Evolutionary conservation across 2,888 invertebrate species (phyloP), one percentile per base, ranked within the genome.

Genomic region (Tiliacea citrago): DNA sequence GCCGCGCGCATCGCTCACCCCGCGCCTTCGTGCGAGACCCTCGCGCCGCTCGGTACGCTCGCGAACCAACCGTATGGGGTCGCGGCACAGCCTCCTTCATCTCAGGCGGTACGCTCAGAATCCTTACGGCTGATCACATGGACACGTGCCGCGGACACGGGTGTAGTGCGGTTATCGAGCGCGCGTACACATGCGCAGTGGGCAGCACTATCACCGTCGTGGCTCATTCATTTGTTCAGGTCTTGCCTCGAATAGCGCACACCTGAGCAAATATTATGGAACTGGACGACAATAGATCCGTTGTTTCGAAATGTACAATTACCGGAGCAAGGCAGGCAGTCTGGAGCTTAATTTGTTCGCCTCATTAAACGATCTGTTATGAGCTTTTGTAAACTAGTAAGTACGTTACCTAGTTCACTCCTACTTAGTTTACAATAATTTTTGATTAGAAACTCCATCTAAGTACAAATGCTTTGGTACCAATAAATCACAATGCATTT

Each of bases 261-360:
- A 96, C 96, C 96, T 96, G 95, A 94, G 92, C 95, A 95, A 96
- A 96, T 95, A 96, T 94, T 95, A 93, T 95, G 92, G 91, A 88
- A 90, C 81, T 84, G 77, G 81, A 89, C 90, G 84, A 95, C 93
- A 95, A 94, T 93, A 91, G 91, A 79, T 80, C 86, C 92, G 91
- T 93, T 95, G 93, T 94, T 93, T 91, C 90, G 79, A 89, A 91
- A 91, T 85, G 87, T 86, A 91, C 90, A 92, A 93, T 92, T 92
- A 92, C 87, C 85, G 79, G 65, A 82, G 82, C 76, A 77, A 80
- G 70, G 77, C 80, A 69, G 81, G 71, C 76, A 75, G 79, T 80
- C 73, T 73, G 69, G 62, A 81, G 73, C 79, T 77, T 75, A 72
- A 75, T 81, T 86, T 72, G 77, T 78, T 82, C 60, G 55, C 61